Evolutionary conservation across 1,140 invertebrate genomes (phyloP), one percentile per base, ranked within the genome.

Genomic region (Aphelenchoides avenae): DNA sequence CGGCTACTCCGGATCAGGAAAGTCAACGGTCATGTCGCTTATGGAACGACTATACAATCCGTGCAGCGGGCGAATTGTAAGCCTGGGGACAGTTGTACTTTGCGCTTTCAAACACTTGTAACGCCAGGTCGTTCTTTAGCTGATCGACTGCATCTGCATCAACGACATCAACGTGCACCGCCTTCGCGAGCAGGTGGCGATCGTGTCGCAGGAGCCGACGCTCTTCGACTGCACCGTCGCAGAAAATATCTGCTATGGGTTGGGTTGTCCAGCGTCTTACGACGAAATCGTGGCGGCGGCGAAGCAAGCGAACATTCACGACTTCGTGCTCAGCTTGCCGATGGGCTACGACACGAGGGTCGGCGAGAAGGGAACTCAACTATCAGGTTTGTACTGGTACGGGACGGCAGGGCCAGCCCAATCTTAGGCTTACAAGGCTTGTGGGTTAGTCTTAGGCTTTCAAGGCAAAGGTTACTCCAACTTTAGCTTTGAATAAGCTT

Each of bases 21-120:
- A 93, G 75, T 89, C 87, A 15, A 92, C 90, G 2, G 85, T 89
- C 59, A 86, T 91, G 34, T 87, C 89, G 67, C 75, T 93, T 18
- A 76, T 92, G 34, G 87, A 91, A 69, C 82, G 90, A 64, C 87
- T 85, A 84, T 81, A 81, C 65, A 73, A 80, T 47, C 65, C 66
- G 13, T 22, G 22, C 9, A 51, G 54, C 31, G 73, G 73, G 40
- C 50, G 51, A 26, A 75, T 76, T 52, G 75, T 75, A 39, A 66
- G 61, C 73, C 44, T 57, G n/a, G n/a, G n/a, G n/a, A n/a, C n/a
- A n/a, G n/a, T n/a, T n/a, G n/a, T n/a, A n/a, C n/a, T n/a, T n/a
- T n/a, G n/a, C n/a, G n/a, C n/a, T n/a, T n/a, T n/a, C n/a, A n/a
- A n/a, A n/a, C n/a, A 13, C n/a, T 60, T 6, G 13, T 4, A 48